Evolutionary conservation across 2,888 invertebrate genomes (phyloP), one percentile per base, ranked within the genome.

Genomic region (Thecophora atra): DNA sequence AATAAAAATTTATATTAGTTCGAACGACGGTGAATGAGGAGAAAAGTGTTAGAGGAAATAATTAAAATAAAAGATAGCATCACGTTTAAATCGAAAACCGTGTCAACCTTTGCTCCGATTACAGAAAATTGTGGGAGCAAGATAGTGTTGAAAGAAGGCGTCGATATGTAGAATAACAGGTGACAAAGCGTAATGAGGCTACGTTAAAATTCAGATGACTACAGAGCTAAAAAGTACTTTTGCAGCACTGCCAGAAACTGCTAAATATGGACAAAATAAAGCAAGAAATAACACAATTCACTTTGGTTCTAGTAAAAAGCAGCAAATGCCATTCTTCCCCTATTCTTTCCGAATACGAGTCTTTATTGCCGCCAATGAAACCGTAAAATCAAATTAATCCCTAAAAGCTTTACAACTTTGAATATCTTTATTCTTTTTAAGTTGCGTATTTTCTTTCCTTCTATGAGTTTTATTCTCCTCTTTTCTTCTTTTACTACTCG

Each of bases 351-450:
- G 17, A 3, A 44, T 1, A 21, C 4, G 26, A 17, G 24, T 37
- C 67, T 67, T 67, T 54, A 37, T 37, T 54, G 19, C 54, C 52
- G 54, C 37, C 52, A 67, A 67, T 37, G 15, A 65, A 51, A 19
- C 21, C 19, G 30, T 47, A 52, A 67, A 67, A 17, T n/a, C 67
- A 13, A 28, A 26, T 30, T 52, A 37, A 54, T 54, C 54, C 30
- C 30, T 30, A 37, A 67, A 67, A 67, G 54, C 67, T 54, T 54
- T 37, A 19, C 8, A n/a, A 37, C 17, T 30, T 19, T 63, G 2
- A 28, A 13, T 63, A 37, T 42, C 62, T 63, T 63, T 8, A 15
- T 28, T 8, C 37, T 60, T 37, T 60, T 2, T 21, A 21, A 11
- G 8, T 6, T 52, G n/a, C 28, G 11, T 52, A n/a, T 52, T 65